phyloP scores from a whole-genome alignment of 2,888 invertebrate genomes.

The Dascillus cervinus region DNA sequence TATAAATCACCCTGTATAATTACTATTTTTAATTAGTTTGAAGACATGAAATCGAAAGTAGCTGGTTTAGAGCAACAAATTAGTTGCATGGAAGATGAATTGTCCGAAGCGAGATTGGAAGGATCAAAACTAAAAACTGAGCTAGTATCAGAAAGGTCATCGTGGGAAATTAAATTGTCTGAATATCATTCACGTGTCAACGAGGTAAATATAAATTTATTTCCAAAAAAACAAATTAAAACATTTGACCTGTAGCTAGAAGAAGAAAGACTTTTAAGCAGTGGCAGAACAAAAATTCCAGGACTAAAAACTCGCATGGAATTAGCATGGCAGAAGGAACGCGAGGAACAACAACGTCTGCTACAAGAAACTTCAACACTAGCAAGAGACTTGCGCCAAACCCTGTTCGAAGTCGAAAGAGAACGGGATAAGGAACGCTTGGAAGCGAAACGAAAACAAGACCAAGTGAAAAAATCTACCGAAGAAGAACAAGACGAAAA shows the following conservation, averaged over 20 bases:
- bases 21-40: slow-evolving; percentile 41
- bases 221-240: neutral
- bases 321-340: slow-evolving; percentile 88
- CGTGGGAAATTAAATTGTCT: slow-evolving; percentile 76
- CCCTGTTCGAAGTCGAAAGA: slow-evolving; percentile 81
- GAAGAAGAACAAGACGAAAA: slow-evolving; percentile 88
- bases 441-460: slow-evolving; percentile 77
- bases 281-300: slow-evolving; percentile 77
- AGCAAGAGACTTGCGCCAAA: slow-evolving; percentile 79
- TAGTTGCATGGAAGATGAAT: slow-evolving; percentile 78
- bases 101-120: slow-evolving; percentile 76
- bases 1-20: neutral
- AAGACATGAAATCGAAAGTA: slow-evolving; percentile 64
- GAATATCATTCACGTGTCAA: slow-evolving; percentile 85
- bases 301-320: slow-evolving; percentile 83
- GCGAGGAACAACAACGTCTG: slow-evolving; percentile 85
- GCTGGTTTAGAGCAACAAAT: slow-evolving; percentile 75
- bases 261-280: slow-evolving; percentile 76
- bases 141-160: slow-evolving; percentile 79
- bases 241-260: slow-evolving; percentile 55
- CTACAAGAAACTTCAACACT: slow-evolving; percentile 85
- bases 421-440: slow-evolving; percentile 84
- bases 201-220: slow-evolving; percentile 62
- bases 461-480: slow-evolving; percentile 73
- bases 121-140: slow-evolving; percentile 80